Conservation (phyloP, 2,113 vertebrate species). For the Falco punctatus region DNA sequence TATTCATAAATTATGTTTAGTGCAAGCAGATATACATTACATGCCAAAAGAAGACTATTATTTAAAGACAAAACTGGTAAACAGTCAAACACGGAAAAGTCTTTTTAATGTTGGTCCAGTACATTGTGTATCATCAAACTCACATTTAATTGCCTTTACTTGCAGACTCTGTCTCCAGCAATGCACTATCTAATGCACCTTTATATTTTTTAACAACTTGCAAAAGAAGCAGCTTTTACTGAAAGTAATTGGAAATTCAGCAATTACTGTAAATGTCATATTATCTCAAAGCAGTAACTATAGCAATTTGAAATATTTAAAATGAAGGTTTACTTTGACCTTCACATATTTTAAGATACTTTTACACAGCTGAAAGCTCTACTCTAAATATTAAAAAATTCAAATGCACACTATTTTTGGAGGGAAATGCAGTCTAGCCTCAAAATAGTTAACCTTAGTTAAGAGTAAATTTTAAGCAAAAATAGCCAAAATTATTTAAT, state of each 20-base stretch:
- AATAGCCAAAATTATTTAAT: neutral
- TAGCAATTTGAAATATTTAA: slow-evolving; percentile 41
- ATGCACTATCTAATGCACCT: neutral
- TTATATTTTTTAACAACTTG: slow-evolving; percentile 49
- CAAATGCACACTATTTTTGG: slow-evolving; percentile 4
- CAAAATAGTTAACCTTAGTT: neutral
- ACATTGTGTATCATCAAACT: slow-evolving; percentile 54
- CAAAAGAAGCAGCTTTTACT: slow-evolving; percentile 32
- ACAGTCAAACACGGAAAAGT: slow-evolving; percentile 65
- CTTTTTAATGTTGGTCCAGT: slow-evolving; percentile 60
- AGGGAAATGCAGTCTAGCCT: neutral
- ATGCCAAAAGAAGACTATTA: slow-evolving; percentile 76
- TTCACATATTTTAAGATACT: slow-evolving; percentile 37
- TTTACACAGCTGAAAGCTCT: neutral
- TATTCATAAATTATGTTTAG: slow-evolving; percentile 93
- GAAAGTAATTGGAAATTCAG: slow-evolving; percentile 56
- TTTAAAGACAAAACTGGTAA: slow-evolving; percentile 79
- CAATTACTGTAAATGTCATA: slow-evolving; percentile 60
- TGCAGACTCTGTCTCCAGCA: neutral
- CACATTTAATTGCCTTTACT: slow-evolving; percentile 56
- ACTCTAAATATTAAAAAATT: neutral
- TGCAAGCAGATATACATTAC: slow-evolving; percentile 78
- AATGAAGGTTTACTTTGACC: slow-evolving; percentile 22
- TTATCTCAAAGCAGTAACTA: slow-evolving; percentile 48
- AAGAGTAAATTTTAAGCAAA: neutral